Conservation (phyloP, 1,140 invertebrate genomes). For the Bombus waltoni region DNA sequence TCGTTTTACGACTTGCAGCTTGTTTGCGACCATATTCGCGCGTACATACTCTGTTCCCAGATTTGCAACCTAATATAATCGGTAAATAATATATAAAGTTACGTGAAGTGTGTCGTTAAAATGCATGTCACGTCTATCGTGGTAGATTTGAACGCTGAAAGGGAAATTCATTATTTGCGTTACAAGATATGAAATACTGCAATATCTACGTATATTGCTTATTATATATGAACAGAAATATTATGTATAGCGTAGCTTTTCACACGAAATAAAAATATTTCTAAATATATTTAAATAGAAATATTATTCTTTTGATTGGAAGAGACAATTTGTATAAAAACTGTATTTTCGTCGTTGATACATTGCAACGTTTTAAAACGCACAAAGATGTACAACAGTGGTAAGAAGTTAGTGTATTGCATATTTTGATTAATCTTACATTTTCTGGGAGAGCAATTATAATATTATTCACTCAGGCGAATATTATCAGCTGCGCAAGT, state of each 20-base stretch:
- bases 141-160: not conserved
- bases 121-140: not conserved
- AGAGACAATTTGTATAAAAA: no score
- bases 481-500: not conserved
- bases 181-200: not conserved
- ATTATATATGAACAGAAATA: not conserved
- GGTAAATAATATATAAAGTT: not conserved
- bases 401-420: not conserved
- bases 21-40: not conserved
- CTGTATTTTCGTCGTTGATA: not conserved
- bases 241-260: not conserved
- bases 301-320: not conserved
- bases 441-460: not conserved
- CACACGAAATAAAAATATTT: not conserved
- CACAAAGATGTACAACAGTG: not conserved
- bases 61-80: conserved; percentile 4
- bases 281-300: not conserved
- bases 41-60: conserved; percentile 2
- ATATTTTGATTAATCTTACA: not conserved
- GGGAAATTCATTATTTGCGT: not conserved
- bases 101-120: conserved; percentile 15
- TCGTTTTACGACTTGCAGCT: conserved; percentile 44
- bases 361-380: not conserved
- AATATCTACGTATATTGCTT: not conserved
- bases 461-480: not conserved